phyloP scores from a whole-genome alignment of 2,113 vertebrate genomes.

The Xerus inauris region DNA sequence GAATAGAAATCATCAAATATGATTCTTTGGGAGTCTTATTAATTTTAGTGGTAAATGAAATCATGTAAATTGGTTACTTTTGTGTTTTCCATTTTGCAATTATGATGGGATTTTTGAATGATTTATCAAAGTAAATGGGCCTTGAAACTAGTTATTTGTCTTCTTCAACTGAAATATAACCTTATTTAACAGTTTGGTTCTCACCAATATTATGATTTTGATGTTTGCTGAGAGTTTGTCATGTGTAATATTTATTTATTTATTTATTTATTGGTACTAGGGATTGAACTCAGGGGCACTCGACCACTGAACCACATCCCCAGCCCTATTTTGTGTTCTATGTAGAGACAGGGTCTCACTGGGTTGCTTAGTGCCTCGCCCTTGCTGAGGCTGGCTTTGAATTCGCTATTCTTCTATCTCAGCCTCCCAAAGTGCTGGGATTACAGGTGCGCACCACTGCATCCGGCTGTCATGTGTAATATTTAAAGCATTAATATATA shows the following conservation, averaged over 20 bases:
- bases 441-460: too few species aligned
- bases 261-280: too few species aligned
- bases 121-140: neutral
- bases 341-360: too few species aligned
- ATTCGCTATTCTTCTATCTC: too few species aligned
- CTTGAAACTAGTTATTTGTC: neutral
- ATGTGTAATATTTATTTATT: too few species aligned
- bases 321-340: too few species aligned
- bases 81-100: neutral
- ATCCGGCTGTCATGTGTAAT: neutral
- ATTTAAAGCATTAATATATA: conserved; percentile 62
- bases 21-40: neutral
- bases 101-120: neutral
- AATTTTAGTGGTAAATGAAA: neutral
- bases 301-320: too few species aligned
- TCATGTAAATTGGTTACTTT: neutral
- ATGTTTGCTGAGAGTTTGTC: conserved; percentile 45
- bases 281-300: too few species aligned
- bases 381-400: too few species aligned
- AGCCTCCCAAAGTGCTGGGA: too few species aligned
- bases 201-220: conserved; percentile 4
- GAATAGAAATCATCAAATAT: neutral
- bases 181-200: conserved; percentile 56
- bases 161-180: conserved; percentile 63
- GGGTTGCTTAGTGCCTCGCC: too few species aligned